Conservation (phyloP, 2,888 invertebrate genomes). For the Thymelicus sylvestris region DNA sequence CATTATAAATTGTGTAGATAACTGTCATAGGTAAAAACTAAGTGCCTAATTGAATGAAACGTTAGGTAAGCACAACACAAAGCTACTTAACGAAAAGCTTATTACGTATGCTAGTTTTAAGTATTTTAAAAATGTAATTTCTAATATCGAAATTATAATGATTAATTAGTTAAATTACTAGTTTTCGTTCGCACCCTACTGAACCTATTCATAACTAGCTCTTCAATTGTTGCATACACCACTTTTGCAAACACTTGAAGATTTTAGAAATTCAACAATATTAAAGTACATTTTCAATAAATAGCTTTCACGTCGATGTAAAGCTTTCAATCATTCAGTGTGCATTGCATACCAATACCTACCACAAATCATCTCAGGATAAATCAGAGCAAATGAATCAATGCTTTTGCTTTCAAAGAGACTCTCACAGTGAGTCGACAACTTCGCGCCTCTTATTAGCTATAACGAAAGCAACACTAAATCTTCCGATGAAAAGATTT, state of each 20-base stretch:
- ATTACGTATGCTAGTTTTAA: too few relatives aligned
- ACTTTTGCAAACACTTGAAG: constrained; percentile 15
- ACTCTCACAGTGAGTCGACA: constrained; percentile 51
- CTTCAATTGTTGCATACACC: constrained; percentile 3
- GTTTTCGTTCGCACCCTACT: too few relatives aligned
- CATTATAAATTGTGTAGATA: too few relatives aligned
- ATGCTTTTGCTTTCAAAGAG: constrained; percentile 51
- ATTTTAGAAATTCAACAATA: constrained; percentile 17
- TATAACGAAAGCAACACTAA: constrained; percentile 59
- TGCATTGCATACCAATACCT: constrained; percentile 29
- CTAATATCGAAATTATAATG: too few relatives aligned
- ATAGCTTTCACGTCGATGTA: constrained; percentile 28
- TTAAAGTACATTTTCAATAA: constrained; percentile 19
- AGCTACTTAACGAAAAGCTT: background rate
- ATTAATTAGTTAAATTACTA: too few relatives aligned
- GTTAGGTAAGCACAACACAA: too few relatives aligned
- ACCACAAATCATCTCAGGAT: constrained; percentile 40
- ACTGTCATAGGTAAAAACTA: too few relatives aligned
- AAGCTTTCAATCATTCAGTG: constrained; percentile 32
- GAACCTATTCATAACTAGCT: too few relatives aligned
- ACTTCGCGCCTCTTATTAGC: constrained; percentile 57
- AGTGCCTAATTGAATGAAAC: too few relatives aligned
- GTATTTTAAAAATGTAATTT: too few relatives aligned
- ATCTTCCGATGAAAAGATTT: constrained; percentile 43
- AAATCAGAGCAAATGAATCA: constrained; percentile 51